Evolutionary conservation across 1,140 invertebrate genomes (phyloP).

Genomic region (Chironomus striatipennis): DNA sequence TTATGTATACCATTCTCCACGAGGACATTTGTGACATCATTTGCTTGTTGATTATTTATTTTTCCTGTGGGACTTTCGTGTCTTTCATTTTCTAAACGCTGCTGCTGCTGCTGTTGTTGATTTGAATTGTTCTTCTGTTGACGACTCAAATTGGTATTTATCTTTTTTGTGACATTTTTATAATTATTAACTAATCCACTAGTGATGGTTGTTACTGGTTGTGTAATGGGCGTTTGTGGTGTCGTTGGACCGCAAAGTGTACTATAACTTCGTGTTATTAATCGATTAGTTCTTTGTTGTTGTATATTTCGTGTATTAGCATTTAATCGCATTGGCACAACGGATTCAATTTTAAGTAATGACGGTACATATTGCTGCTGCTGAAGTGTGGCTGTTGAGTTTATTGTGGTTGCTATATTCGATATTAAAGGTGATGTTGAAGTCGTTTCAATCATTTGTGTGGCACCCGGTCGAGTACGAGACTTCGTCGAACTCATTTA

Average conservation of each 20-base stretch:
- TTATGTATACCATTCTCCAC: conserved; percentile 51
- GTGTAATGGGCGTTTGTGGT: not conserved
- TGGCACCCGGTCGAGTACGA: not conserved
- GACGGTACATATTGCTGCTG: conserved; percentile 34
- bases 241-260: conserved; percentile 36
- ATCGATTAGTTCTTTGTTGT: conserved; percentile 40
- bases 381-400: not conserved
- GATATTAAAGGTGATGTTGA: not conserved
- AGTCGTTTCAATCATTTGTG: conserved; percentile 21
- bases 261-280: conserved; percentile 46
- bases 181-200: conserved; percentile 28
- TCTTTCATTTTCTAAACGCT: conserved; percentile 39
- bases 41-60: conserved; percentile 30
- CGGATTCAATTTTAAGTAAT: conserved; percentile 51
- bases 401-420: not conserved
- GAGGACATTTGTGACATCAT: conserved; percentile 27
- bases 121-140: conserved; percentile 30
- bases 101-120: conserved; percentile 37
- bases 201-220: not conserved
- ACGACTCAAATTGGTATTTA: not conserved
- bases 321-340: conserved; percentile 43
- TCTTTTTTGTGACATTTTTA: not conserved
- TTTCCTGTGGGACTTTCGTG: conserved; percentile 36
- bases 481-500: conserved; percentile 13
- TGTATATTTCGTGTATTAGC: conserved; percentile 24